Base-by-base conservation (phyloP, 2,113 vertebrate species). In the Rhabdornis inornatus region DNA sequence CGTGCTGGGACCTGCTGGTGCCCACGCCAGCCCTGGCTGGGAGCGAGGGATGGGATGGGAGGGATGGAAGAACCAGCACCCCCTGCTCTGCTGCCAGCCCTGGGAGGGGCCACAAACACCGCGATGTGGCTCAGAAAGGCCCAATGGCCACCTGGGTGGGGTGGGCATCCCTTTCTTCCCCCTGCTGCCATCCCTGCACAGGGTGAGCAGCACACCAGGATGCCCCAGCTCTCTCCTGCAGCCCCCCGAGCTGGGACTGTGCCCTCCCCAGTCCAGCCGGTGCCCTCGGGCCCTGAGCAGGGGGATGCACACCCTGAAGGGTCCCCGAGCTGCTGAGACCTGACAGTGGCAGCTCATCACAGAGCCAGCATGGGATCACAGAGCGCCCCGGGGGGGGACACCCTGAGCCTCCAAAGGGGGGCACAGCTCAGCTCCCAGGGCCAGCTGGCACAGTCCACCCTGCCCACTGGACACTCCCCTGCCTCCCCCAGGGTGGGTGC, bases 101-200 rank as follows among this genome's bases (percentile, higher is more conserved):
- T 1, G 0, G 42, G 33, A 37, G 9, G 24, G 47, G 44, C 15
- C 57, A 45, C 63, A 5, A 6, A 23, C 24, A 31, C 44, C 3
- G 1, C 23, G 7, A 3, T 0, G 7, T 57, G 23, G 49, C 52
- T 59, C 39, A 11, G 44, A 31, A 15, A 31, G 75, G 18, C 5
- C 19, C 5, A 0, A 0, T 0, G 21, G 55, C 18, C 24, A 8
- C 60, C 31, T 30, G 65, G 63, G 17, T 0, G 0, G 52, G 64
- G 20, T 31, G 55, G 61, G 31, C 11, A 8, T 3, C 60, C 27
- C 45, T 37, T 42, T 21, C 69, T 23, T 33, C 31, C 15, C 44
- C n/a, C 27, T 0, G 5, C 57, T 28, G 55, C 30, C 11, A 9
- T 23, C 75, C 69, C 27, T 16, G 59, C 39, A 1, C 31, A 1